Evolutionary conservation across 2,113 vertebrate species (phyloP), one percentile per base, ranked within the genome.

Genomic region (Chascanopsetta lugubris): DNA sequence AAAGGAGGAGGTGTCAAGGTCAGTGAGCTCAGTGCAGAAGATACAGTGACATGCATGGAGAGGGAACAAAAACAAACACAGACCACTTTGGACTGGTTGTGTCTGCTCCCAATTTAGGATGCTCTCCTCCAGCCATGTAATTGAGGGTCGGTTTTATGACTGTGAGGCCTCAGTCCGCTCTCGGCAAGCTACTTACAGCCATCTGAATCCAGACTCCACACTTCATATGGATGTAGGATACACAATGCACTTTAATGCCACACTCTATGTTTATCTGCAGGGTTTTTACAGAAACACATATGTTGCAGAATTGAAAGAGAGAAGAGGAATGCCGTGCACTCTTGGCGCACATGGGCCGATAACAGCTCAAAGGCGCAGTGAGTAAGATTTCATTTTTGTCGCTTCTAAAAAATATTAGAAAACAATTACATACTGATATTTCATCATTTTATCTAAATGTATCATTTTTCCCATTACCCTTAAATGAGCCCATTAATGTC

Each of bases 141-240:
- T 83, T 83, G 68, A 60, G 77, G 81, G 82, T 46, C 71, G 67
- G 73, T 63, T 62, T 45, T 75, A 72, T 48, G 72, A 82, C 70
- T 3, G 6, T 40, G 22, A 40, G 69, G 69, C 48, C 53, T 78
- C 34, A 57, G 64, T 78, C 34, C 53, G 64, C 21, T 62, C 18
- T 29, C 67, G 53, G 54, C 46, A 81, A 77, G 69, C 61, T 77
- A 75, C 69, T 62, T 47, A 69, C 55, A 74, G 72, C 82, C 82
- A 82, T 72, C 47, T 79, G 65, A 59, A 73, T 56, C 47, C 22
- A 11, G 61, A 73, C 82, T 87, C 73, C 84, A 87, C 77, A 71
- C 66, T 58, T 36, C 48, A 61, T 72, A 71, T 59, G 57, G 27
- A 68, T 34, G n/a, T n/a, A n/a, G n/a, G n/a, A 50, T 62, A 63